Evolutionary conservation across 2,888 invertebrate genomes (phyloP), one percentile per base, ranked within the genome.

Genomic region (Eumacrocentrus americanus): DNA sequence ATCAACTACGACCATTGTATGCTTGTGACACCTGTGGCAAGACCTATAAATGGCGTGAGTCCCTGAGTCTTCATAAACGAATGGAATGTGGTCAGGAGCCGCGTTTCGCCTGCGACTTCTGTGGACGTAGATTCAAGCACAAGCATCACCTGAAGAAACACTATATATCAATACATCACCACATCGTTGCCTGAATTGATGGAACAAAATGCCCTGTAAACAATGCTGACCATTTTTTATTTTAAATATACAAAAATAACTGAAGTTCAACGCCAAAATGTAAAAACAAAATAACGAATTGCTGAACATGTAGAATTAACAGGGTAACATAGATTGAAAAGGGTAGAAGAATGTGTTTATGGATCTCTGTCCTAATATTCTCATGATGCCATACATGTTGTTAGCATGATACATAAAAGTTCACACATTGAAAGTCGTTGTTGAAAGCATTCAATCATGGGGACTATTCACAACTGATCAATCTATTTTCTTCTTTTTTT

Each of bases 61-160:
- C 75, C 1, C 54, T 78, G 62, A 67, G 68, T 50, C 65, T 71
- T 16, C 78, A 79, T 64, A 67, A 69, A 59, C 70, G 78, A 47
- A 66, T 75, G 70, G 78, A 75, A 52, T 78, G 78, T 62, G 77
- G 77, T 1, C 72, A 70, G 53, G 75, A 74, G 58, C 81, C 81
- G 3, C 74, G 72, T 57, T 82, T 81, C 64, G 58, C 63, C 35
- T 82, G 81, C 60, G 48, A 63, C 12, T 58, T 74, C 23, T 81
- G 81, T 61, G 73, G 70, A 12, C 69, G 71, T 64, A 72, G 69
- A 62, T 79, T 79, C 67, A 75, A 74, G 52, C 76, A 78, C 67
- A 77, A 78, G 38, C 75, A 78, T 44, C 76, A 77, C 55, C 64
- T 79, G n/a, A 51, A 51, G 23, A 74, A 74, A 23, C 77, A 77